phyloP scores from a whole-genome alignment of 2,888 invertebrate genomes.

The Xylota segnis region DNA sequence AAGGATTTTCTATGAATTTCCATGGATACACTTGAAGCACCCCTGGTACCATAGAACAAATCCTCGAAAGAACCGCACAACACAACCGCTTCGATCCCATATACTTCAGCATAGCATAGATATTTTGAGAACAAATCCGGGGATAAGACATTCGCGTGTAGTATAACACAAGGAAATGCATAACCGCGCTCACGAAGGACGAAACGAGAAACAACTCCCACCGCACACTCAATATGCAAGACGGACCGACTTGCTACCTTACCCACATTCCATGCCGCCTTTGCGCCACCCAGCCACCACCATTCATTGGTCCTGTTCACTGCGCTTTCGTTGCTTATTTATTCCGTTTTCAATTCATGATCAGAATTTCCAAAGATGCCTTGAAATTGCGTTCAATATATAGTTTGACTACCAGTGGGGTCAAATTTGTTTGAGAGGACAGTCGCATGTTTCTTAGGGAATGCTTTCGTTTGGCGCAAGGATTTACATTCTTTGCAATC shows the following conservation, averaged over 20 bases:
- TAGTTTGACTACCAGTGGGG: conserved; percentile 31
- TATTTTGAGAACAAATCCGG: conserved; percentile 41
- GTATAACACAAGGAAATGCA: conserved; percentile 22
- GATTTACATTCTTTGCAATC: neutral
- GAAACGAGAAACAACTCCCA: conserved; percentile 11
- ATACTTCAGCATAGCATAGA: neutral
- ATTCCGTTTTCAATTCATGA: conserved; percentile 60
- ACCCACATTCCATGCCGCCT: neutral
- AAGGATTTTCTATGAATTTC: conserved; percentile 18
- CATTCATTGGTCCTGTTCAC: conserved; percentile 36
- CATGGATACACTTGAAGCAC: conserved; percentile 1
- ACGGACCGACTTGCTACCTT: neutral
- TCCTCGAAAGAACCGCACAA: conserved; percentile 3
- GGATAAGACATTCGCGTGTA: conserved; percentile 32
- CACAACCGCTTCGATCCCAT: neutral
- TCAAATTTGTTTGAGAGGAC: neutral
- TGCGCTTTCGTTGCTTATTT: conserved; percentile 46
- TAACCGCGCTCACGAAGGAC: conserved; percentile 26
- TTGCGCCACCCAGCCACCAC: neutral
- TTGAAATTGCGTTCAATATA: conserved; percentile 44
- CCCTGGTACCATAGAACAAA: neutral
- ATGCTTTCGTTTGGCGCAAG: neutral
- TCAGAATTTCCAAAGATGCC: conserved; percentile 41
- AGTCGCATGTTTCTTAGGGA: neutral
- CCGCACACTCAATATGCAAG: conserved; percentile 55